A percentile compares a stretch with the other conserved stretches of the same genome.
These are phyloP conservation scores for Mycetomoellerius zeteki DNA, from an alignment of 1,140 invertebrate species.

Conservation along the genomic window DNA sequence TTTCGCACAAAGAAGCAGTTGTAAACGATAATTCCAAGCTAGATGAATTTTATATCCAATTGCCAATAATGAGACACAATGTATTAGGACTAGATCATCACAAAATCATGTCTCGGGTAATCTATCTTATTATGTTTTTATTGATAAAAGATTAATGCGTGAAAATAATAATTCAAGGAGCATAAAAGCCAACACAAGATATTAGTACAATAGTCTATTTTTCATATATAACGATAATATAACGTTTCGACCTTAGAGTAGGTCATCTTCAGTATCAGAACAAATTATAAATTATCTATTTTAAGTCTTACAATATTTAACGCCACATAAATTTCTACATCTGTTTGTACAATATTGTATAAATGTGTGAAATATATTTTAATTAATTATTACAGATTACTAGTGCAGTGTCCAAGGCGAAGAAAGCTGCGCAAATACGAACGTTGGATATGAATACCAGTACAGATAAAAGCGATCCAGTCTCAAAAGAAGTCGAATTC, in stretches of 20 bases:
- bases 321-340: no score
- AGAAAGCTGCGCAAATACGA: not conserved
- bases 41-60: slow-evolving; percentile 72
- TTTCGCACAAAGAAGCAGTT: slow-evolving; percentile 74
- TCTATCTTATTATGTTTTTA: slow-evolving; percentile 6
- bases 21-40: slow-evolving; percentile 70
- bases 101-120: slow-evolving; percentile 88
- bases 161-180: no score
- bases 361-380: slow-evolving; percentile 6
- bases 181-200: no score
- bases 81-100: slow-evolving; percentile 90
- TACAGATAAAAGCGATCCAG: not conserved
- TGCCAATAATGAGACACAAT: slow-evolving; percentile 90
- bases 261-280: no score
- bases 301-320: no score
- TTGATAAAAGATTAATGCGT: slow-evolving; percentile 1
- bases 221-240: no score
- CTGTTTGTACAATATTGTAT: no score
- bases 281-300: no score
- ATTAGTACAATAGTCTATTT: no score
- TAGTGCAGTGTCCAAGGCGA: slow-evolving; percentile 64
- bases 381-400: slow-evolving; percentile 71
- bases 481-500: slow-evolving; percentile 1
- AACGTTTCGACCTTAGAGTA: no score
- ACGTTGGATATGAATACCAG: not conserved